phyloP scores from a whole-genome alignment of 2,888 invertebrate genomes.

The Andrena marginata region DNA sequence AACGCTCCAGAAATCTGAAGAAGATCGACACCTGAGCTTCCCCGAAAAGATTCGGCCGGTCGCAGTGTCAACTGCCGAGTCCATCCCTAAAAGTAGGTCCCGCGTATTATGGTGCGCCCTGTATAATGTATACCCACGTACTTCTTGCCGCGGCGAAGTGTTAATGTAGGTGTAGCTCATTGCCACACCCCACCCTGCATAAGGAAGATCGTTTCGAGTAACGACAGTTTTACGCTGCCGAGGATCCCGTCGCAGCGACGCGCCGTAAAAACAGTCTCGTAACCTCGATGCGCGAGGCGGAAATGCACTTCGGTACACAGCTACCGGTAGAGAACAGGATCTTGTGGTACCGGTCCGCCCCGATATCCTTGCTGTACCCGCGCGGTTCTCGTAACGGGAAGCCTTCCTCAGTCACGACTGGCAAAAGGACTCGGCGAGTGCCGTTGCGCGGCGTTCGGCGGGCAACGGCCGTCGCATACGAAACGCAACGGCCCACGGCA shows the following conservation, averaged over 20 bases:
- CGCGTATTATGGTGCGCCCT: too few relatives aligned
- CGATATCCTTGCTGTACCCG: conserved; percentile 48
- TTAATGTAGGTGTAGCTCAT: too few relatives aligned
- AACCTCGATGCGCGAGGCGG: conserved; percentile 34
- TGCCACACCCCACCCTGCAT: too few relatives aligned
- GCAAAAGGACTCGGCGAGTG: conserved; percentile 41
- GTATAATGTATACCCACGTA: too few relatives aligned
- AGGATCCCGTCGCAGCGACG: neutral
- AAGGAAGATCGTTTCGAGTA: neutral
- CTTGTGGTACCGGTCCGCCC: conserved; percentile 38
- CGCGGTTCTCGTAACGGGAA: conserved; percentile 60
- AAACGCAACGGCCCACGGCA: conserved; percentile 68
- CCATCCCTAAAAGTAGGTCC: too few relatives aligned
- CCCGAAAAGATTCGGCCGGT: too few relatives aligned
- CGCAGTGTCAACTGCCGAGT: too few relatives aligned
- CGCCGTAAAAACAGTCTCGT: conserved; percentile 17
- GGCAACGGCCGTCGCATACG: conserved; percentile 72
- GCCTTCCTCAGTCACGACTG: conserved; percentile 53
- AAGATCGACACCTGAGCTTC: too few relatives aligned
- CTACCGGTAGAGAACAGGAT: conserved; percentile 48
- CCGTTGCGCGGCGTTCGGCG: conserved; percentile 45
- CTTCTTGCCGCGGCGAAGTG: too few relatives aligned
- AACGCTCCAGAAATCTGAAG: too few relatives aligned
- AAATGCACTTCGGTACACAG: conserved; percentile 44
- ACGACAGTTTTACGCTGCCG: neutral